Base-by-base conservation (phyloP, 2,888 invertebrate species). In the Metalampra italica region DNA sequence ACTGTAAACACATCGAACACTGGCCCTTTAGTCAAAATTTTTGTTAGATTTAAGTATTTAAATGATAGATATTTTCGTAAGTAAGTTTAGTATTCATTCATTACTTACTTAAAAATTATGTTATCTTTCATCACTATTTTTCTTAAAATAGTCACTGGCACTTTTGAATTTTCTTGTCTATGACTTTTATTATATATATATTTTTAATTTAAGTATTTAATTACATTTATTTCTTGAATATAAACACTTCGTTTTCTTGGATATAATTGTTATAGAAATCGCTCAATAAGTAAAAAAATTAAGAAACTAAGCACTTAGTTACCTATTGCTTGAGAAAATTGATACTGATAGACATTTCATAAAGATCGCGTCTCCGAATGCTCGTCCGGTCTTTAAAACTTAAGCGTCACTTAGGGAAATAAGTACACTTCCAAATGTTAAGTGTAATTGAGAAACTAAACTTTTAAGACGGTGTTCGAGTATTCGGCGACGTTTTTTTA, bases 1-100 rank as follows among this genome's bases (percentile, higher is more conserved):
- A 45, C 29, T 69, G 58, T 64, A 68, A n/a, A 70, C 80, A 82
- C 82, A 84, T 85, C 81, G 81, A 87, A 85, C 78, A 80, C 80
- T 78, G 83, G 81, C 80, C 76, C 72, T 66, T 78, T 84, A 86
- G 84, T 87, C 84, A 84, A 82, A 76, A 68, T 68, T 68, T 83
- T 83, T 66, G 77, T 85, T 86, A 84, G 82, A 60, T 62, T 68
- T 85, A 85, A 84, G 82, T 83, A 82, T 85, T 86, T 84, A 83
- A 84, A 52, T 48, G 49, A 45, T 53, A 51, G 53, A 45, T 53
- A 51, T 47, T 52, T 62, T 62, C 45, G 57, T 56, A 65, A 63
- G 50, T 68, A 65, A 68, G 57, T 54, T 59, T 56, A 52, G 55
- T 50, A 57, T 54, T 54, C 39, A 47, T 51, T 55, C 50, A 52